Base-by-base conservation (phyloP, 2,888 invertebrate species). In the Ophioninae sp. region DNA sequence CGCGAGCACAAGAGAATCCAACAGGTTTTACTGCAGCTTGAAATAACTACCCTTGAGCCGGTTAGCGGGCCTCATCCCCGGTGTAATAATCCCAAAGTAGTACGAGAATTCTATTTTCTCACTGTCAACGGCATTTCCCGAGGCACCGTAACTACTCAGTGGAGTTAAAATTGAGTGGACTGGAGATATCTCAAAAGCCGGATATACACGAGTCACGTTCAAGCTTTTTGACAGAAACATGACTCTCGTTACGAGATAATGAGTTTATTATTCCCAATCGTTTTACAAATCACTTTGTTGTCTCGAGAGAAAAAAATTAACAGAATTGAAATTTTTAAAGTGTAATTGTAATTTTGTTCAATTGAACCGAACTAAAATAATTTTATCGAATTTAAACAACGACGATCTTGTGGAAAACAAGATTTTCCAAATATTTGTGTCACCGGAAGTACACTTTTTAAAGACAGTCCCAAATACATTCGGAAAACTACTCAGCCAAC, bases 41-140 rank as follows among this genome's bases (percentile, higher is more conserved):
- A 79, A 87, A 87, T 87, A 85, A 83, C 80, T 82, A 86, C 85
- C 87, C 87, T 87, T 87, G 87, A 86, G 81, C 84, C 79, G 74
- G 79, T 62, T 81, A 82, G 76, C 68, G 72, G 68, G 61, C 50
- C 81, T 70, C 65, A 65, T 39, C 50, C 50, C 50, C 41, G 79
- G 13, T 50, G 37, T 79, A 79, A 79, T 73, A 84, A 59, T 81
- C 84, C 84, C 68, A 74, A 82, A 82, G 82, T 79, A 82, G 84
- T 76, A 17, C 79, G 79, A 68, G 69, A 84, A 84, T 79, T 84
- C 84, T 84, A 84, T 84, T 82, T 84, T 82, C 59, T 75, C 64
- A 76, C 68, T 41, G 82, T 69, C 56, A 72, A 79, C 79, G 72
- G 62, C 57, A 69, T 57, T 61, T 74, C 67, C n/a, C 72, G 59